Conservation (phyloP, 2,888 invertebrate species). For the Acleris holmiana region DNA sequence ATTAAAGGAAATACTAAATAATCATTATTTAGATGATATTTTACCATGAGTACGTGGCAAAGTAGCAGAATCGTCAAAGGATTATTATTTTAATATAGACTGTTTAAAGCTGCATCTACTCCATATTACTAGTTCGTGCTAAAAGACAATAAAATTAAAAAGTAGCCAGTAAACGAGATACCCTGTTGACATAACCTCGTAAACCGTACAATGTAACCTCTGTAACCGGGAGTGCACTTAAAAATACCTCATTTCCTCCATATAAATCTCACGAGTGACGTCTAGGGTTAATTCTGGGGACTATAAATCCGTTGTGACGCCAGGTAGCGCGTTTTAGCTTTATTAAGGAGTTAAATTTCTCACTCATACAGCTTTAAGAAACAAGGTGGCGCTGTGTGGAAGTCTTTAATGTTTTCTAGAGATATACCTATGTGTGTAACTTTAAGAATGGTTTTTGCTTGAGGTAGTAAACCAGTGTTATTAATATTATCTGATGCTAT, state of each 20-base stretch:
- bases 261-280: conserved; percentile 73
- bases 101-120: neutral
- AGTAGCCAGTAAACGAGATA: neutral
- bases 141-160: neutral
- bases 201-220: conserved; percentile 3
- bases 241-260: conserved; percentile 72
- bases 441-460: neutral
- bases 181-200: neutral
- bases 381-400: conserved; percentile 7
- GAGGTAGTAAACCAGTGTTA: too few species aligned
- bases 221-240: conserved; percentile 48
- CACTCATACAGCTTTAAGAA: conserved; percentile 19
- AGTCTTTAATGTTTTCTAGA: conserved; percentile 7
- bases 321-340: conserved; percentile 37
- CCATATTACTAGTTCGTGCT: neutral
- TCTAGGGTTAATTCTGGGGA: conserved; percentile 72
- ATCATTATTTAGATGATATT: too few species aligned
- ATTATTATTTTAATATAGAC: too few species aligned
- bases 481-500: too few species aligned
- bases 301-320: conserved; percentile 63
- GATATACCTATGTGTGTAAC: neutral
- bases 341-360: conserved; percentile 36
- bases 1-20: too few species aligned
- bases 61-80: too few species aligned
- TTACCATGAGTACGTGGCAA: too few species aligned